Percentiles rank a stretch among this genome's conserved stretches.
Evolutionary conservation across 2,113 vertebrate species (phyloP).

Genomic region (mouse (Mus musculus)): GRCm39 chr12:112104501-112105000

Average conservation of each 20-base stretch:
- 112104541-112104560: not conserved
- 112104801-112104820: not conserved
- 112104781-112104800: not conserved
- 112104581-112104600: not conserved
- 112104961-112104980: no score
- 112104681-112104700: no score
- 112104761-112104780: not conserved
- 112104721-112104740: rapidly evolving
- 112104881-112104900: no score
- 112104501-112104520: not conserved
- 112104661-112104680: rapidly evolving
- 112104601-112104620: no score
- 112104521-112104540: not conserved
- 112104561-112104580: not conserved
- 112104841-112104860: not conserved
- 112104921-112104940: no score
- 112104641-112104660: no score
- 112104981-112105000: no score
- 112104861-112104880: not conserved
- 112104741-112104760: not conserved
- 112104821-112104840: no score
- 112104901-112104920: no score
- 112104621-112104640: not conserved
- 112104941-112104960: no score
- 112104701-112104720: rapidly evolving